Conservation (phyloP, 2,113 vertebrate genomes). For the Polypterus senegalus region DNA sequence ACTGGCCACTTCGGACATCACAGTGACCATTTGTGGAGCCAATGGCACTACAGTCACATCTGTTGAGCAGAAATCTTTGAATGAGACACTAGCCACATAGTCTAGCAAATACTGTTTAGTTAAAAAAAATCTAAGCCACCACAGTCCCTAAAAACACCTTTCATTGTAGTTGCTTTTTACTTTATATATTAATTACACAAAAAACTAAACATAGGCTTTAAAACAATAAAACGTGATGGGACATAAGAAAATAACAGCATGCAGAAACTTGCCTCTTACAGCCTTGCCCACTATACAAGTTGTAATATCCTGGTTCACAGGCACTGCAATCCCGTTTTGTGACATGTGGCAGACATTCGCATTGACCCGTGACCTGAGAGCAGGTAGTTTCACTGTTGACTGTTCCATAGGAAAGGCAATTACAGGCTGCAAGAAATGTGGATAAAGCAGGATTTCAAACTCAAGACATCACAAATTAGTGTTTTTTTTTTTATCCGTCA, state of each 20-base stretch:
- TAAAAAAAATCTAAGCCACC: too few species aligned
- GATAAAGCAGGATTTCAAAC: neutral
- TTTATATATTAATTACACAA: too few species aligned
- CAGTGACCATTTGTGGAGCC: constrained; percentile 87
- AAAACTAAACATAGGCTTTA: too few species aligned
- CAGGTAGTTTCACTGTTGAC: constrained; percentile 55
- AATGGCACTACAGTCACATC: constrained; percentile 76
- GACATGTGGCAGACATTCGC: constrained; percentile 71
- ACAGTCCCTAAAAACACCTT: too few species aligned
- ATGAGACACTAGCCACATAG: too few species aligned
- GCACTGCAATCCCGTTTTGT: constrained; percentile 68
- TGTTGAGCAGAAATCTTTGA: constrained; percentile 22
- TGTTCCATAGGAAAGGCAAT: constrained; percentile 67
- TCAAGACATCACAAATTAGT: too few species aligned
- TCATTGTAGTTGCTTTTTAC: too few species aligned
- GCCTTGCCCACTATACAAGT: constrained; percentile 70
- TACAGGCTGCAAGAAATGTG: constrained; percentile 53
- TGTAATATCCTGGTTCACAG: constrained; percentile 82
- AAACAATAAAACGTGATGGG: too few species aligned
- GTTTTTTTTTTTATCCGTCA: too few species aligned
- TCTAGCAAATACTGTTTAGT: too few species aligned
- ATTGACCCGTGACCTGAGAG: constrained; percentile 78
- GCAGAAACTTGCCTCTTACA: constrained; percentile 63
- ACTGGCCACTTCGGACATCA: constrained; percentile 74
- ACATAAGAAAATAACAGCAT: neutral